phyloP scores from a whole-genome alignment of 2,888 invertebrate genomes.

The Brassicogethes aeneus region DNA sequence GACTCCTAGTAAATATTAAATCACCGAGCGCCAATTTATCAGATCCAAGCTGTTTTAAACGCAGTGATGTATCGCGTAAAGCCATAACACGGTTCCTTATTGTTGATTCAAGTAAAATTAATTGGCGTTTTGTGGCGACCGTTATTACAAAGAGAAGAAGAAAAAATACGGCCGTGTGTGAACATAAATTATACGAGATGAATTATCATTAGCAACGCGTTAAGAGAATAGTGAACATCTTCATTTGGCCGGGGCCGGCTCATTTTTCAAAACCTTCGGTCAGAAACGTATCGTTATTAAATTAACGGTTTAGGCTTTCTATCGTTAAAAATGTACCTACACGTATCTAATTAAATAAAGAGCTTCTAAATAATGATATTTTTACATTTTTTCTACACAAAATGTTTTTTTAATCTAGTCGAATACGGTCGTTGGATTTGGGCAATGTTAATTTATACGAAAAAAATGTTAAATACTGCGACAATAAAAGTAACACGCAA shows the following conservation, averaged over 20 bases:
- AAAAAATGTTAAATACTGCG: too few species aligned
- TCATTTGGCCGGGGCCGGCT: conserved; percentile 35
- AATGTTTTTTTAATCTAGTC: too few species aligned
- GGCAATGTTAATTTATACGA: too few species aligned
- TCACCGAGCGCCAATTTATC: background rate
- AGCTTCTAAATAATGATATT: too few species aligned
- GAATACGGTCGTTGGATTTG: too few species aligned
- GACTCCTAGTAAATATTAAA: background rate
- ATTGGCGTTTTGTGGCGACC: too few species aligned
- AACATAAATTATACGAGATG: conserved; percentile 31
- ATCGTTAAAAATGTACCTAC: too few species aligned
- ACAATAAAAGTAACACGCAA: too few species aligned
- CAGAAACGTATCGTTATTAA: background rate
- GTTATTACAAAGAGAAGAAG: too few species aligned
- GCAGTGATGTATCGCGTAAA: background rate
- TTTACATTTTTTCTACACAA: too few species aligned
- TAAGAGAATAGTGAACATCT: conserved; percentile 36
- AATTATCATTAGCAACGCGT: conserved; percentile 37
- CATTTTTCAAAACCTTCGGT: conserved; percentile 29
- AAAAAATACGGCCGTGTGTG: conserved; percentile 18
- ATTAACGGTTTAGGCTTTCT: too few species aligned
- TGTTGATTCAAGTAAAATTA: background rate
- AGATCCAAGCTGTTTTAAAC: background rate
- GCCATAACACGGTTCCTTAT: background rate
- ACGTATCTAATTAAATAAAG: too few species aligned